Percentiles rank a stretch among this genome's conserved stretches.
Evolutionary conservation across 2,113 vertebrate genomes (phyloP).

Genomic region (Nicator chloris): DNA sequence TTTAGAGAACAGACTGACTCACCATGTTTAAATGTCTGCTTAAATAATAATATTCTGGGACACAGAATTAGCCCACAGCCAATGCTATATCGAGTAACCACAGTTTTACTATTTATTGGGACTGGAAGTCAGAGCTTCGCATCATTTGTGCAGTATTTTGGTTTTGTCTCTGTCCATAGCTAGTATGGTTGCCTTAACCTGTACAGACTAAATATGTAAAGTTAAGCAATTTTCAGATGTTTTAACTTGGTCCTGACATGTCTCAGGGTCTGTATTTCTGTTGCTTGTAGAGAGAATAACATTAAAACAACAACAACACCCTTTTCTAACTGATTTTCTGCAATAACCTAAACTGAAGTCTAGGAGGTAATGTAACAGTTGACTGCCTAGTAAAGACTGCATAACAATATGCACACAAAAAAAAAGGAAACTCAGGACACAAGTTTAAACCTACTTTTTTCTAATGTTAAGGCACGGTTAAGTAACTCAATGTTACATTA

Average conservation of each 20-base stretch:
- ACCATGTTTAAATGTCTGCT: background rate
- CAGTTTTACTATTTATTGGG: background rate
- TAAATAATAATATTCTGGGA: background rate
- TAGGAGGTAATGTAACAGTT: background rate
- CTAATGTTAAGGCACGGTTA: background rate
- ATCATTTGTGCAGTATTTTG: background rate
- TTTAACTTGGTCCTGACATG: background rate
- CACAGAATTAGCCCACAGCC: background rate
- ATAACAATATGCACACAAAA: background rate
- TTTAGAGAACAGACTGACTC: background rate
- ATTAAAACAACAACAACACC: too few relatives aligned
- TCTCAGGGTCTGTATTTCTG: background rate
- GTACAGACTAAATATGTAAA: background rate
- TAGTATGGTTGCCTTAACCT: background rate
- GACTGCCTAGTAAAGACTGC: background rate
- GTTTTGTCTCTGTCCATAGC: background rate
- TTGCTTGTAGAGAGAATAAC: background rate
- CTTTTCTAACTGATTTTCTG: background rate
- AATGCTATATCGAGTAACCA: background rate
- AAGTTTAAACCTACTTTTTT: background rate
- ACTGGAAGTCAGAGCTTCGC: background rate
- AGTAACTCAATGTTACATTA: background rate
- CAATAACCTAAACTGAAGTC: background rate
- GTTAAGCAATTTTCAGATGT: background rate
- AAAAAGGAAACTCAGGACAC: background rate